Evolutionary conservation across 2,113 vertebrate genomes (phyloP), one percentile per base, ranked within the genome.

Genomic region (Peromyscus californicus): DNA sequence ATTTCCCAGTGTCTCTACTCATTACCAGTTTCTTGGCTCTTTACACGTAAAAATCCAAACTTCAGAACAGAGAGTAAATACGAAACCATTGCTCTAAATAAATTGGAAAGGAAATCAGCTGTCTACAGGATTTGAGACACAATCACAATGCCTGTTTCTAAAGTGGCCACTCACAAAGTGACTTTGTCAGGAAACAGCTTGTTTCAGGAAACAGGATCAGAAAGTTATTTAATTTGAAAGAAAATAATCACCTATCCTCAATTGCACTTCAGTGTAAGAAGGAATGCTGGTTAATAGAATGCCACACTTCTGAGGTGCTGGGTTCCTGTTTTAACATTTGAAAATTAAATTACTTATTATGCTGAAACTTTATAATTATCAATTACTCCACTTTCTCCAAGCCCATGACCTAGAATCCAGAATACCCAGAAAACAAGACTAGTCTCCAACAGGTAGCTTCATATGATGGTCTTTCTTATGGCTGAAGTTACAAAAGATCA

Each of bases 281-380:
- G 75, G 74, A 88, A 97, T 29, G 45, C 85, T 79, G 3, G 67
- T 91, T 97, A 95, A 97, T 91, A 93, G 17, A 98, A 85, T 45
- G 93, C 91, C 78, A 94, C 83, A 72, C 57, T 16, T 95, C 36
- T 80, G 87, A 97, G 92, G 95, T 59, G 61, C 85, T 33, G 59
- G 36, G 95, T 96, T 96, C 95, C 97, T 26, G 7, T 93, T 70
- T 75, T 97, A 95, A 92, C 97, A 94, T 97, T 96, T 94, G 95
- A 95, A 96, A 92, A 97, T 98, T 97, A 98, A 97, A 98, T 98
- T 95, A 95, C 87, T 72, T 89, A 95, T 92, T 96, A 94, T 63
- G 72, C 91, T 95, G 75, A 94, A 97, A 67, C 36, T 57, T 93
- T 95, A 90, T 89, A 97, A 96, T 97, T 95, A 98, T 95, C 97